Evolutionary conservation across 2,888 invertebrate species (phyloP).

Genomic region (Eupithecia abbreviata): DNA sequence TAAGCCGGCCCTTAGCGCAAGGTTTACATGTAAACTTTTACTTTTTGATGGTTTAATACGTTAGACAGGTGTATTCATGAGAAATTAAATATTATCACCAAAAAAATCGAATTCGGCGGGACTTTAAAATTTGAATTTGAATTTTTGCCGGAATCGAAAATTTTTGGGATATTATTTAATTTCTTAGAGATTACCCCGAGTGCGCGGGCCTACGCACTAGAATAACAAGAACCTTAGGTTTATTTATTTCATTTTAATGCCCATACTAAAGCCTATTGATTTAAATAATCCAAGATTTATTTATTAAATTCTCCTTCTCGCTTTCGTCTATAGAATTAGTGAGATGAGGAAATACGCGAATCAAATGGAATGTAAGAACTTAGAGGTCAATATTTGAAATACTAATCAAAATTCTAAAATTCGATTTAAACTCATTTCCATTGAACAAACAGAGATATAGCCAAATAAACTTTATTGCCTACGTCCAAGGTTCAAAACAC

Average conservation of each 20-base stretch:
- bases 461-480: conserved; percentile 16
- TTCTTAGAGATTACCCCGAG: too few relatives aligned
- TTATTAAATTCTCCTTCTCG: neutral
- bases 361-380: conserved; percentile 5
- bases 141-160: too few relatives aligned
- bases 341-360: neutral
- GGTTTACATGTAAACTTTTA: conserved; percentile 3
- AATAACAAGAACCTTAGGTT: too few relatives aligned
- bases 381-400: conserved; percentile 4
- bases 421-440: conserved; percentile 1
- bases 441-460: conserved; percentile 3
- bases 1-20: conserved; percentile 5
- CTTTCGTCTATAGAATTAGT: neutral
- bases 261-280: neutral
- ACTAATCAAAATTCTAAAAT: conserved; percentile 1
- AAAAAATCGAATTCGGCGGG: too few relatives aligned
- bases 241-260: neutral
- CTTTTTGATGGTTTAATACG: neutral
- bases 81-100: too few relatives aligned
- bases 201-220: too few relatives aligned
- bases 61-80: neutral
- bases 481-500: conserved; percentile 10
- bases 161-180: too few relatives aligned
- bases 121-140: too few relatives aligned
- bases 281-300: neutral